phyloP scores from a whole-genome alignment of 2,888 invertebrate species.

The Apamea anceps region DNA sequence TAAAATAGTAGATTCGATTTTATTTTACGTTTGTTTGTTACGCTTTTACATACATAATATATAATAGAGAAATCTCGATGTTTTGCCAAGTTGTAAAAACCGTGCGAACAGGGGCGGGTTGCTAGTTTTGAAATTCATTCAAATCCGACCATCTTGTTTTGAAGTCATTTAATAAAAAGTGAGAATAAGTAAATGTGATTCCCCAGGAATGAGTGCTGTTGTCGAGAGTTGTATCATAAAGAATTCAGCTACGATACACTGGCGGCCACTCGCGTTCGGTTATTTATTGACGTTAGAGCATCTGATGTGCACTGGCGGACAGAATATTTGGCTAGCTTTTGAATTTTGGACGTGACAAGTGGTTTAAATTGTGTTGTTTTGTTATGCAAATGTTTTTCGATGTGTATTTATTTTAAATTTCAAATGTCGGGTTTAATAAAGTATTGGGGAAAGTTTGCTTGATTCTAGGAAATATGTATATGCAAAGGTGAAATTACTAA shows the following conservation, averaged over 20 bases:
- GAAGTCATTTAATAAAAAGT: conserved; percentile 11
- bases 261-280: conserved; percentile 48
- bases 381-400: conserved; percentile 21
- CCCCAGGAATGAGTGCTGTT: conserved; percentile 51
- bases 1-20: too few relatives aligned
- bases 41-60: too few relatives aligned
- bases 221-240: conserved; percentile 64
- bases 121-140: neutral
- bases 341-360: conserved; percentile 38
- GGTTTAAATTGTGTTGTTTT: conserved; percentile 20
- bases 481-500: neutral
- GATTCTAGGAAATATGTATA: neutral
- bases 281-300: conserved; percentile 67
- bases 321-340: conserved; percentile 32
- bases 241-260: conserved; percentile 66
- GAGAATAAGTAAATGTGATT: conserved; percentile 30
- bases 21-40: too few relatives aligned
- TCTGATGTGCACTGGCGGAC: conserved; percentile 44
- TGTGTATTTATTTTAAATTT: neutral
- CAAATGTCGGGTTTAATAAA: neutral
- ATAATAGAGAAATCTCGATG: neutral
- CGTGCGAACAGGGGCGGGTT: neutral
- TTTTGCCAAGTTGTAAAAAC: neutral
- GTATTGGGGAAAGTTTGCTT: too few relatives aligned
- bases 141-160: conserved; percentile 10